A percentile compares a stretch with the other conserved stretches of the same genome.
Evolutionary conservation across 2,888 invertebrate genomes (phyloP).

Genomic region (Synergus umbraculus): DNA sequence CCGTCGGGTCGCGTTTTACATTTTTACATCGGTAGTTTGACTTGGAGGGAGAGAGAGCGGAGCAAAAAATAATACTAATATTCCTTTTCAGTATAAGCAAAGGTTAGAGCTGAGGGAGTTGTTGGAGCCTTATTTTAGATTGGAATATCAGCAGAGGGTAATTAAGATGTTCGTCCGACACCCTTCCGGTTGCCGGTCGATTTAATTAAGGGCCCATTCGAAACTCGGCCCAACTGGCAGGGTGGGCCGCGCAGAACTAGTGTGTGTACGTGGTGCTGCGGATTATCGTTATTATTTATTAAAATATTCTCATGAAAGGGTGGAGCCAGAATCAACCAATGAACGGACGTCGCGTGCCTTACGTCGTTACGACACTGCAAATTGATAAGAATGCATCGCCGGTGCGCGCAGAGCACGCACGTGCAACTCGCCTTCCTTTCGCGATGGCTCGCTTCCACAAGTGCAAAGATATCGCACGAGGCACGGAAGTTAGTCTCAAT

Average conservation of each 20-base stretch:
- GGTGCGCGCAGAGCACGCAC: conserved; percentile 54
- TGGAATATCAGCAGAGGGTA: conserved; percentile 46
- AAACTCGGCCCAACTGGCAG: not conserved
- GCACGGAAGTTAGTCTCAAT: conserved; percentile 31
- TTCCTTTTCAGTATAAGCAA: conserved; percentile 1
- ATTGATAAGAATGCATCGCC: conserved; percentile 74
- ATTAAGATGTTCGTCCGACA: conserved; percentile 62
- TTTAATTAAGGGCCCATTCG: conserved; percentile 62
- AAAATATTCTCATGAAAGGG: conserved; percentile 71
- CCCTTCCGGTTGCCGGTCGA: conserved; percentile 48
- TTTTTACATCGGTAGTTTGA: conserved; percentile 65
- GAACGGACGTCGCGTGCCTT: conserved; percentile 69
- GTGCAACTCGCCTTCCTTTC: conserved; percentile 54
- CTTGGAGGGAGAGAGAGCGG: conserved; percentile 43
- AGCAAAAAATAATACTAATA: conserved; percentile 35
- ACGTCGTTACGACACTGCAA: conserved; percentile 70
- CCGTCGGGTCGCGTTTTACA: conserved; percentile 70
- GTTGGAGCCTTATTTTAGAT: not conserved
- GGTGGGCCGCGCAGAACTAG: not conserved
- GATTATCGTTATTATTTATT: conserved; percentile 71
- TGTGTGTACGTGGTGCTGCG: conserved; percentile 27
- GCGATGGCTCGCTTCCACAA: conserved; percentile 53
- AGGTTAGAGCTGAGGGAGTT: not conserved
- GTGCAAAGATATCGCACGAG: conserved; percentile 41
- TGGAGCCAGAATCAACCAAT: conserved; percentile 72